Percentiles rank a stretch among this genome's conserved stretches.
Conservation (phyloP, 2,888 invertebrate genomes). For the Meliscaeva auricollis region DNA sequence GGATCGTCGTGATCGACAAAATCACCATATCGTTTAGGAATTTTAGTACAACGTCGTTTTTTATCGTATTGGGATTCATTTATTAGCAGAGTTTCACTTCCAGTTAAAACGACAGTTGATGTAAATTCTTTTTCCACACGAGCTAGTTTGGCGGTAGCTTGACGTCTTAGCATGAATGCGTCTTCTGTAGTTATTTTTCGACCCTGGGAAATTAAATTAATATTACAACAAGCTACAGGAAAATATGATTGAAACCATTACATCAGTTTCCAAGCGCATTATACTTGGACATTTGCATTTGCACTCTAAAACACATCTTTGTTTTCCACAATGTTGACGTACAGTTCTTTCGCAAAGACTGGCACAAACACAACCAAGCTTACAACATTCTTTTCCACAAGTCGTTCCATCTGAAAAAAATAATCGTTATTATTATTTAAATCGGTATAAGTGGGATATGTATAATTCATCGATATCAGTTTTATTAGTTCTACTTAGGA, state of each 20-base stretch:
- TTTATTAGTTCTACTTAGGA: too few relatives aligned
- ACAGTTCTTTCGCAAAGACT: slow-evolving; percentile 85
- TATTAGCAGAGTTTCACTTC: slow-evolving; percentile 87
- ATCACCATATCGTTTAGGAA: slow-evolving; percentile 87
- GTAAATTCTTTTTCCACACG: slow-evolving; percentile 90
- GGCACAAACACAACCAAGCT: slow-evolving; percentile 88
- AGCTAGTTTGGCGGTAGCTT: slow-evolving; percentile 85
- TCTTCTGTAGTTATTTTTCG: slow-evolving; percentile 82
- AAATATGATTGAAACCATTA: slow-evolving; percentile 68
- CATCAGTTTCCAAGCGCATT: slow-evolving; percentile 82
- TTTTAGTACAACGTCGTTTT: slow-evolving; percentile 86
- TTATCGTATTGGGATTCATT: slow-evolving; percentile 85
- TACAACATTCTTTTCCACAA: slow-evolving; percentile 86
- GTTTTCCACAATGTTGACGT: slow-evolving; percentile 87
- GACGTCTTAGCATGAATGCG: slow-evolving; percentile 82
- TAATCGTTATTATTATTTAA: too few relatives aligned
- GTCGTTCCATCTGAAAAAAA: slow-evolving; percentile 52
- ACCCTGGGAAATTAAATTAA: slow-evolving; percentile 77
- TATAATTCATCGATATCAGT: not conserved
- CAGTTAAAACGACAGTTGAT: slow-evolving; percentile 88
- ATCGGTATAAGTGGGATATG: not conserved
- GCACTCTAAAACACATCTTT: slow-evolving; percentile 85
- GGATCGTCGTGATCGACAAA: slow-evolving; percentile 80
- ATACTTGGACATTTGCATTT: slow-evolving; percentile 81
- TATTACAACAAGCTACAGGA: not conserved